Evolutionary conservation across 2,797 vertebrate genomes (phyloP), one percentile per base, ranked within the genome.

Genomic region (Ara ararauna): DNA sequence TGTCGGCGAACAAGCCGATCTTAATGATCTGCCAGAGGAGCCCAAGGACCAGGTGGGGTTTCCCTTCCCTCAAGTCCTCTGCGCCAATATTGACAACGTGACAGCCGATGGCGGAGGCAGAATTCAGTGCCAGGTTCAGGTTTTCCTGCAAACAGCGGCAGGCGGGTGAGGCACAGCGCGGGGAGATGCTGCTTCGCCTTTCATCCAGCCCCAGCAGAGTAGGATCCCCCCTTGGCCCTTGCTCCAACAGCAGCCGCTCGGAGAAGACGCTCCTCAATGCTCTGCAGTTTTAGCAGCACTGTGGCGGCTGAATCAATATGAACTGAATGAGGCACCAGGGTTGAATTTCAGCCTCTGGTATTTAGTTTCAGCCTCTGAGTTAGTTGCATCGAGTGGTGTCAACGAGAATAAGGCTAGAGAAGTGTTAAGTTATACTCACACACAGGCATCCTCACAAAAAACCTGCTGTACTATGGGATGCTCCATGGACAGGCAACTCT

Each of bases 11-110:
- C 97, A 99, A 97, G 78, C 99, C 99, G 0, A 99, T 99, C 98
- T 99, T 99, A 94, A 99, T 99, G 77, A 99, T 99, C 97, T 99
- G 99, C 99, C 99, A 99, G 64, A 99, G 98, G 19, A 99, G 98
- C 29, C 99, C 99, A 29, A 99, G 98, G 53, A 99, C 99, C 97
- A 99, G 98, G 95, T 99, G 99, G 38, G 99, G 99, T 88, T 99
- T 99, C 26, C 99, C 99, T 94, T 99, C 99, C 90, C 98, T 98
- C 93, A 99, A 97, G 94, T 99, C 99, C 91, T 99, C 98, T 32
- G 99, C 99, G 1, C 99, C 99, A 11, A 99, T 99, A 91, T 99
- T 99, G 90, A 99, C 99, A 64, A 99, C 99, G n/a, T 99, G 99
- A 94, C 99, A 99, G 54, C 99, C 99, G 5, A 99, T 99, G 94